Conservation (phyloP, 53 echinoderm and acorn worm genomes). For the Glandiceps talaboti region DNA sequence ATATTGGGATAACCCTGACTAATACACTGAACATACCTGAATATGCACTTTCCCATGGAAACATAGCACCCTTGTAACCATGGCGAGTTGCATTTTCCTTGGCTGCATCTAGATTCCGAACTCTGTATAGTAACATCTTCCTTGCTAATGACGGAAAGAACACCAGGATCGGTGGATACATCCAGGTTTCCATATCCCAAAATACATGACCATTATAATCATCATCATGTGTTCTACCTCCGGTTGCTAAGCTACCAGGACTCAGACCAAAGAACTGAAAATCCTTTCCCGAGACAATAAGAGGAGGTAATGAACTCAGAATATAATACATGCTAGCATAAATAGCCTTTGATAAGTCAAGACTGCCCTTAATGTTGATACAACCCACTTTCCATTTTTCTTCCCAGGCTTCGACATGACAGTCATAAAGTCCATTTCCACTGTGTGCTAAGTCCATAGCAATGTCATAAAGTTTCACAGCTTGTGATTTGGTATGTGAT, state of each 20-base stretch:
- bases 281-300: neutral
- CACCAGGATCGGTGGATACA: constrained; percentile 84
- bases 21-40: too few relatives aligned
- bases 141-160: constrained; percentile 57
- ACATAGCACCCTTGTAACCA: constrained; percentile 58
- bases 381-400: constrained; percentile 68
- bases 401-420: constrained; percentile 47
- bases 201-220: constrained; percentile 56
- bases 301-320: constrained; percentile 67
- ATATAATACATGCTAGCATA: constrained; percentile 95
- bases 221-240: constrained; percentile 12
- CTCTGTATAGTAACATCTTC: constrained; percentile 52
- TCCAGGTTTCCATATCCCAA: constrained; percentile 99
- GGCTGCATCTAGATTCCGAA: constrained; percentile 67
- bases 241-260: constrained; percentile 68
- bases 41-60: constrained; percentile 92
- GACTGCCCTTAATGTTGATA: constrained; percentile 46
- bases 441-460: constrained; percentile 17
- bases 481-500: constrained; percentile 21
- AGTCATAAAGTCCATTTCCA: constrained; percentile 20
- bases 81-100: constrained; percentile 35
- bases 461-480: constrained; percentile 10
- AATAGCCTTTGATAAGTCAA: constrained; percentile 54
- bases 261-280: constrained; percentile 75
- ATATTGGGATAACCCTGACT: too few relatives aligned